Conservation (phyloP, 2,888 invertebrate genomes). For the Sthenelais limicola region DNA sequence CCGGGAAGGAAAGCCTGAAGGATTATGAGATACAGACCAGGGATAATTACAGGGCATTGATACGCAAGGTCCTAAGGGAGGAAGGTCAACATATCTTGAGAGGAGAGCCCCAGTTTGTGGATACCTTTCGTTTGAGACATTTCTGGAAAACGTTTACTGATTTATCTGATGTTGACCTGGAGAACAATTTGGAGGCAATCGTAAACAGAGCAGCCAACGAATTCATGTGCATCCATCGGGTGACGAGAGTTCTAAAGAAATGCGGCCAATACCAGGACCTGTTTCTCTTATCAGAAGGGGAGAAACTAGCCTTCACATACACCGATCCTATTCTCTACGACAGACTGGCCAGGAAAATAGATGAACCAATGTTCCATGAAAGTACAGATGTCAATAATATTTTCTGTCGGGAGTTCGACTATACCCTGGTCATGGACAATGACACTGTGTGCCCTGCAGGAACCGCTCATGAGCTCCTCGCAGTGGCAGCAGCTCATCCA, state of each 20-base stretch:
- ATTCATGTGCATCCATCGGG: slow-evolving; percentile 64
- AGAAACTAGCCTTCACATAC: slow-evolving; percentile 60
- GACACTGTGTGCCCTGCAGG: slow-evolving; percentile 61
- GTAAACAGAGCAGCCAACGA: slow-evolving; percentile 61
- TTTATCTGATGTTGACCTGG: slow-evolving; percentile 37
- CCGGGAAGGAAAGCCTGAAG: slow-evolving; percentile 56
- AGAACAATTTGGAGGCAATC: slow-evolving; percentile 60
- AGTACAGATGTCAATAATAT: slow-evolving; percentile 62
- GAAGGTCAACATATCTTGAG: slow-evolving; percentile 59
- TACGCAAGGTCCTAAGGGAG: slow-evolving; percentile 58
- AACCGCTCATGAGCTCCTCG: slow-evolving; percentile 57
- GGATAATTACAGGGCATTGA: slow-evolving; percentile 58
- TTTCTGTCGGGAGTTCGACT: slow-evolving; percentile 59
- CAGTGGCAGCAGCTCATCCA: slow-evolving; percentile 63
- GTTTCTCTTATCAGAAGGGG: slow-evolving; percentile 63
- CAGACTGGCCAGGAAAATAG: slow-evolving; percentile 55
- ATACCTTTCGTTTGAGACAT: slow-evolving; percentile 55
- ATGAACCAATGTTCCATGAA: slow-evolving; percentile 61
- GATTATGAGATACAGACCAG: slow-evolving; percentile 46
- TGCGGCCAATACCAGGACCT: slow-evolving; percentile 67
- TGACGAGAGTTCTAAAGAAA: slow-evolving; percentile 60
- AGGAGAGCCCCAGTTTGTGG: slow-evolving; percentile 55
- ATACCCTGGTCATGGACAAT: slow-evolving; percentile 63
- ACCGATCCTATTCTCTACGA: slow-evolving; percentile 59
- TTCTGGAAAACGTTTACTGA: slow-evolving; percentile 60